Percentiles rank a stretch among this genome's conserved stretches.
These are phyloP conservation scores for Pachycephala philippinensis DNA, from an alignment of 2,113 vertebrate genomes.

Conservation along the genomic window DNA sequence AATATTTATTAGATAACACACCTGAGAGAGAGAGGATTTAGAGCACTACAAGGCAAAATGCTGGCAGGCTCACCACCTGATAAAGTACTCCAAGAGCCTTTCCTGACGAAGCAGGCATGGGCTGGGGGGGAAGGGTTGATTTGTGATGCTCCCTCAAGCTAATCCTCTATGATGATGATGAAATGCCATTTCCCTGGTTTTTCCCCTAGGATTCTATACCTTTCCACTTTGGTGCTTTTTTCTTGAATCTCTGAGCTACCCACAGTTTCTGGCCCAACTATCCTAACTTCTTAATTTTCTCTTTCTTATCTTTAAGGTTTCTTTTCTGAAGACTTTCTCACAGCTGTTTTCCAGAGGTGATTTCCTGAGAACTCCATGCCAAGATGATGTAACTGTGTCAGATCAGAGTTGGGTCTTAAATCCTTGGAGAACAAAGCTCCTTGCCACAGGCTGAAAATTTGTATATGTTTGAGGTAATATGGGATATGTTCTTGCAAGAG, in stretches of 20 bases:
- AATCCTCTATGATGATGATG: background rate
- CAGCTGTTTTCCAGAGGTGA: background rate
- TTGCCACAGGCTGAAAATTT: background rate
- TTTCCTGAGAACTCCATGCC: background rate
- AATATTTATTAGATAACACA: background rate
- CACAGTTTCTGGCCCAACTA: background rate
- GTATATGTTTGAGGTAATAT: background rate
- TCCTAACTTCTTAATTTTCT: background rate
- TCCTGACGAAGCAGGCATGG: background rate
- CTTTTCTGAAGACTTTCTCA: background rate
- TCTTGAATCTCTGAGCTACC: background rate
- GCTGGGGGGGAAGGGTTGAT: background rate
- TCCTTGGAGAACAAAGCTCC: background rate
- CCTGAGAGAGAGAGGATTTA: background rate
- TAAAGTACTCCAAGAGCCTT: background rate
- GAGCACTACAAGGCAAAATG: background rate
- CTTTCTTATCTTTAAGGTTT: background rate
- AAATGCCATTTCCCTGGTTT: background rate
- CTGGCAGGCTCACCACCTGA: background rate
- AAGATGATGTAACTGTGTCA: background rate
- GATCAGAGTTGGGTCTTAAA: background rate
- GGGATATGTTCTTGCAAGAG: background rate
- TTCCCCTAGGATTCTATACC: background rate
- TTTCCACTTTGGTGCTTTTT: background rate
- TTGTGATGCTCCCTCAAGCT: background rate